These are phyloP conservation scores for Lichenostomus cassidix DNA, from an alignment of 2,113 vertebrate genomes.

Conservation along the genomic window DNA sequence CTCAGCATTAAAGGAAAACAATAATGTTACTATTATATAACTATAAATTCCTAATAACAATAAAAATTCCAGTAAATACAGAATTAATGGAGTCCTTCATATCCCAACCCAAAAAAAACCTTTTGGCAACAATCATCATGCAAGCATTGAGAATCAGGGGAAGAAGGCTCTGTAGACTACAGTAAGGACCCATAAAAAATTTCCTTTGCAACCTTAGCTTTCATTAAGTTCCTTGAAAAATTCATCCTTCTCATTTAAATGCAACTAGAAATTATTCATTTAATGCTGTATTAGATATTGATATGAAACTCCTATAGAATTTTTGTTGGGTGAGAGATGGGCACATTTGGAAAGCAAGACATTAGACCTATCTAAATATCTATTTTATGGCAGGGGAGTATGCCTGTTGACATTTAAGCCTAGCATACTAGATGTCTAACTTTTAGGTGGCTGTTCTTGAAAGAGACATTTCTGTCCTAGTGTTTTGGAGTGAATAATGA, in stretches of 20 bases:
- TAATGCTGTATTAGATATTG: not conserved
- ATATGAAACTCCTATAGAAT: not conserved
- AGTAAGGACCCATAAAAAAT: not conserved
- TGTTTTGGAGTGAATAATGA: not conserved
- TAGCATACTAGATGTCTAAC: not conserved
- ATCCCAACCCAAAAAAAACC: not conserved
- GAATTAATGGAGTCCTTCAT: not conserved
- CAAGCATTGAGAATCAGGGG: not conserved
- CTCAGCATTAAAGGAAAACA: not conserved
- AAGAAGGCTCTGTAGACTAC: not conserved
- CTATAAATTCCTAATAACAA: not conserved
- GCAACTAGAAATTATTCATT: not conserved
- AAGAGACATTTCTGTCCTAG: not conserved
- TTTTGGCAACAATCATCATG: not conserved
- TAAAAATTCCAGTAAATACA: not conserved
- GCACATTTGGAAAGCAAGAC: not conserved
- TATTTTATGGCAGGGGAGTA: not conserved
- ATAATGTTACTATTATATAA: not conserved
- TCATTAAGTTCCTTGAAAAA: not conserved
- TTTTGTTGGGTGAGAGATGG: not conserved
- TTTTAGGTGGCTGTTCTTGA: not conserved
- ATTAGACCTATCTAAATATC: not conserved
- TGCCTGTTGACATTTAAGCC: not conserved
- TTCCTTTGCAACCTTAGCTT: not conserved
- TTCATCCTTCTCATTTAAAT: not conserved